Conservation (phyloP, 2,113 vertebrate genomes). For the Rhinolophus sinicus region DNA sequence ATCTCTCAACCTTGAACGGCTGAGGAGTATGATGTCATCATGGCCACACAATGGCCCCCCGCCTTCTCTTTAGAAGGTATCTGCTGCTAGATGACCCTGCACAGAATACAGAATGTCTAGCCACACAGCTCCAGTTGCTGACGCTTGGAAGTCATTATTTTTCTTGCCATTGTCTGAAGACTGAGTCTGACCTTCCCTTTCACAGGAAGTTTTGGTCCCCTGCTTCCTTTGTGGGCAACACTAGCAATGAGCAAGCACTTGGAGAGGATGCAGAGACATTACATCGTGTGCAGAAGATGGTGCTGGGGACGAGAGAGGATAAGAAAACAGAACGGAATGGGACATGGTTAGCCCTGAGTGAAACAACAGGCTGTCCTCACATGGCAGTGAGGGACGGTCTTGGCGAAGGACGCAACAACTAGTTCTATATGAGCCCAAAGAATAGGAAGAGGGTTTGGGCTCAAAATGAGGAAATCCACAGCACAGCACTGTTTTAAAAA, state of each 20-base stretch:
- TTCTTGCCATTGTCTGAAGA: neutral
- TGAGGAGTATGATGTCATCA: neutral
- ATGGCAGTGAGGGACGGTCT: neutral
- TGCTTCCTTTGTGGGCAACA: neutral
- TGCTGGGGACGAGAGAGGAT: too few relatives aligned
- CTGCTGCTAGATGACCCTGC: neutral
- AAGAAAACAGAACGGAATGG: neutral
- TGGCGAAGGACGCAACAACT: neutral
- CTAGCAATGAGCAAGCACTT: neutral
- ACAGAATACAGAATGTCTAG: neutral
- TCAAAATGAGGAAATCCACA: neutral
- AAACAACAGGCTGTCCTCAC: neutral
- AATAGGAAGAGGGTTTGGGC: neutral
- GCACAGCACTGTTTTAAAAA: neutral
- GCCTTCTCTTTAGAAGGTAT: neutral
- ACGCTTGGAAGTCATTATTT: neutral
- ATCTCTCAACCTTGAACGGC: neutral
- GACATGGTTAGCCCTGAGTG: neutral
- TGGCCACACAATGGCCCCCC: fast-evolving
- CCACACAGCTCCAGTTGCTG: neutral
- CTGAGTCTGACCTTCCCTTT: neutral
- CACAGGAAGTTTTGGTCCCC: neutral
- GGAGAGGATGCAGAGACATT: neutral
- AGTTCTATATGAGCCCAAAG: neutral
- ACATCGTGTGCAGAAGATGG: neutral